Evolutionary conservation across 2,113 vertebrate genomes (phyloP), one percentile per base, ranked within the genome.

Genomic region (Erpornis zantholeuca): DNA sequence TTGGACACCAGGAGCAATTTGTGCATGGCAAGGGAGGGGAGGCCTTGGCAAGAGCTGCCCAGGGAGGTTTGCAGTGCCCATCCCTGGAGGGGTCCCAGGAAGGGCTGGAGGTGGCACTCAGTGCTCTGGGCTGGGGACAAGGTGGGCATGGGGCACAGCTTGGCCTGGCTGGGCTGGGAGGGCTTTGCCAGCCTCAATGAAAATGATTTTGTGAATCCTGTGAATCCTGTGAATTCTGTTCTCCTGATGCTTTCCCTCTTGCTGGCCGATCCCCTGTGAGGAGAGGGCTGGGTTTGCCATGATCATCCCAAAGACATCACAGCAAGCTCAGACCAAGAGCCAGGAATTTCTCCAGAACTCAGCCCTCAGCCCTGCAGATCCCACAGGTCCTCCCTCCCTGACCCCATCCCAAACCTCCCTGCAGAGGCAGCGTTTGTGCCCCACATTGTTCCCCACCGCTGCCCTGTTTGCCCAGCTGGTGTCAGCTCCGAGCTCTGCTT

Each of bases 381-480:
- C 19, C 3, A 2, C 0, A 0, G 28, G 9, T 84, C 50, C 36
- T 33, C 92, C 61, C 70, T 45, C 14, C 42, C 63, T 0, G 7
- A 76, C 7, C 22, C 11, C 5, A 8, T 23, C 4, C 29, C 64
- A 44, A 52, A 22, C 12, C 49, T 28, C 3, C 21, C 1, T 15
- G 72, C 38, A 17, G 8, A 71, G 82, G 44, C 75, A 61, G 42
- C 25, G 68, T 70, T 36, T 69, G 44, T 50, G 42, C 64, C 35
- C 3, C 19, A 61, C 89, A 47, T 75, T 84, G 83, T 94, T 63
- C 86, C 83, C 53, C 1, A 1, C 2, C 12, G 20, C 3, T 21
- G 64, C 71, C 56, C 83, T 97, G 10, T 97, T 98, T 97, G 96
- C 92, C 90, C 97, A 98, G 97, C 95, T 97, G 97, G 75, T 94